phyloP scores from a whole-genome alignment of 2,113 vertebrate genomes.

The Paedocypris sp. region DNA sequence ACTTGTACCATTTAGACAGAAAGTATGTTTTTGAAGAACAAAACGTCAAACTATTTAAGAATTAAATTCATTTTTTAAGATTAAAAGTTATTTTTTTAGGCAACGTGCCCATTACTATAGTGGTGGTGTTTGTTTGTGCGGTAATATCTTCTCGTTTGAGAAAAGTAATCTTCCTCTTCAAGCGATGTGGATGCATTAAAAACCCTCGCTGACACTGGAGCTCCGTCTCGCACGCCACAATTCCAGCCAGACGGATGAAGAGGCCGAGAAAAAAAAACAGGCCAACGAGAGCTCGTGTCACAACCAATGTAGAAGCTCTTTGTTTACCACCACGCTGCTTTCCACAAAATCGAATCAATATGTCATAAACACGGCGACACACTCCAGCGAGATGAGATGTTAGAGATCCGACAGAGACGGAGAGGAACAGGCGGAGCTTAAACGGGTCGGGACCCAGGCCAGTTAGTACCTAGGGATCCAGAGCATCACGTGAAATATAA shows the following conservation, averaged over 20 bases:
- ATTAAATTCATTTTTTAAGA: too few species aligned
- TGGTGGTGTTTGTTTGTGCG: too few species aligned
- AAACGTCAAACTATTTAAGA: too few species aligned
- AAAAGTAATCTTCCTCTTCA: background rate
- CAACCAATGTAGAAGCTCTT: background rate
- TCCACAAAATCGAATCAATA: slow-evolving; percentile 12
- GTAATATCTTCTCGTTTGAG: too few species aligned
- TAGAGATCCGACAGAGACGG: slow-evolving; percentile 2
- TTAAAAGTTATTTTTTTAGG: too few species aligned
- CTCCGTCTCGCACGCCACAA: background rate
- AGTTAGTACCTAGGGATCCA: too few species aligned
- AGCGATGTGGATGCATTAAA: background rate
- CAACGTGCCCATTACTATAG: too few species aligned
- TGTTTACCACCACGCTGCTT: slow-evolving; percentile 1
- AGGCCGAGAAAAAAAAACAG: background rate
- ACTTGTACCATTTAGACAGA: too few species aligned
- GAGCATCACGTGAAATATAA: too few species aligned
- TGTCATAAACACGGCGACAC: slow-evolving; percentile 4
- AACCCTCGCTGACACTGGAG: background rate
- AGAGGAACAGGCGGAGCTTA: background rate
- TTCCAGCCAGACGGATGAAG: background rate
- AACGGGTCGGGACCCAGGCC: background rate
- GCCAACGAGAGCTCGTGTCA: background rate
- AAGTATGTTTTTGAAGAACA: too few species aligned
- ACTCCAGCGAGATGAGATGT: background rate